Evolutionary conservation across 2,888 invertebrate species (phyloP).

Genomic region (Hyppa rectilinea): DNA sequence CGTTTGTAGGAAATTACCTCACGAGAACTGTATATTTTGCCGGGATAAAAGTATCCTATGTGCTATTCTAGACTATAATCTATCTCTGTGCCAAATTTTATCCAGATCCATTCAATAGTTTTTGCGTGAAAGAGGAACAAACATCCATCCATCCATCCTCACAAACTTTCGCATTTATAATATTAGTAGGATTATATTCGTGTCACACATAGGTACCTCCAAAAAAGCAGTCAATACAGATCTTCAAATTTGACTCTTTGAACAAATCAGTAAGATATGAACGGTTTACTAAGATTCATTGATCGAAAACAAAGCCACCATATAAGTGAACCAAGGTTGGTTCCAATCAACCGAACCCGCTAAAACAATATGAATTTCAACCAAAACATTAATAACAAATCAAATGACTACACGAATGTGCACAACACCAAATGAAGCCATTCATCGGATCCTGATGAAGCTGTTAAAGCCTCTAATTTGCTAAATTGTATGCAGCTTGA

Average conservation of each 20-base stretch:
- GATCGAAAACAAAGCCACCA: neutral
- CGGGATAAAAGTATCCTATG: too few relatives aligned
- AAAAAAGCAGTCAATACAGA: too few relatives aligned
- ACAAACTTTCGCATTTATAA: too few relatives aligned
- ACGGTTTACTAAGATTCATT: neutral
- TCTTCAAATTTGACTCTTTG: neutral
- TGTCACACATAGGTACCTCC: too few relatives aligned
- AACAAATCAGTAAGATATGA: neutral
- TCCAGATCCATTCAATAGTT: too few relatives aligned
- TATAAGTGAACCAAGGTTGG: neutral
- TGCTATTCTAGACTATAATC: too few relatives aligned
- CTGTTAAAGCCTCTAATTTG: conserved; percentile 72
- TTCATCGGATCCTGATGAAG: conserved; percentile 72
- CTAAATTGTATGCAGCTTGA: conserved; percentile 71
- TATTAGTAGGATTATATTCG: too few relatives aligned
- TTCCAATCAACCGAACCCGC: conserved; percentile 2
- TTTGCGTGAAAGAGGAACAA: too few relatives aligned
- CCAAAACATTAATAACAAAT: conserved; percentile 19
- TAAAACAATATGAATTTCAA: conserved; percentile 15
- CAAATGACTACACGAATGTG: conserved; percentile 31
- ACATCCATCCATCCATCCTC: too few relatives aligned
- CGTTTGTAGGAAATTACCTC: too few relatives aligned
- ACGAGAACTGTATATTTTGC: too few relatives aligned
- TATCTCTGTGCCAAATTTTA: too few relatives aligned
- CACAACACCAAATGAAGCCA: conserved; percentile 65